Conservation (phyloP, 2,797 vertebrate genomes). For the Chiloscyllium punctatum region DNA sequence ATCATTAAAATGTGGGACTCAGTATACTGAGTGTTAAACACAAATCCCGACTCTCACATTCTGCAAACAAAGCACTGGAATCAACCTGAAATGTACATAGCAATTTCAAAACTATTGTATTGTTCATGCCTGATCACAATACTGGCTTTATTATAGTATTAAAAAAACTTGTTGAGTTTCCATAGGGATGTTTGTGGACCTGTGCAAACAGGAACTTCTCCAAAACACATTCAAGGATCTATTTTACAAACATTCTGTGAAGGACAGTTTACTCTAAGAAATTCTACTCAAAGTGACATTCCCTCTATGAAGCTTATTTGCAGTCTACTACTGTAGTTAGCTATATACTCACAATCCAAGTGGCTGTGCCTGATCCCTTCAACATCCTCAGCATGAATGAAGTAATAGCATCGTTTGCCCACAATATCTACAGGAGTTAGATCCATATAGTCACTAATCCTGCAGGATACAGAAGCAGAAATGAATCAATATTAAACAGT, state of each 20-base stretch:
- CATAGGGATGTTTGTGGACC: too few species aligned
- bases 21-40: neutral
- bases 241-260: neutral
- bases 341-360: slow-evolving; percentile 85
- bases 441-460: slow-evolving; percentile 99
- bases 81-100: neutral
- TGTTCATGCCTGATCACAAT: neutral
- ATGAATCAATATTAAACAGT: neutral
- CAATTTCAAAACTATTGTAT: neutral
- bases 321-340: neutral
- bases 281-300: neutral
- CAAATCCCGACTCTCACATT: neutral
- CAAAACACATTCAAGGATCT: neutral
- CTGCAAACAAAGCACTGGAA: neutral
- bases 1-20: neutral
- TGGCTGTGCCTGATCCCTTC: slow-evolving; percentile 93
- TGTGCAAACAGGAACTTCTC: neutral
- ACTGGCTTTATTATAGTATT: neutral
- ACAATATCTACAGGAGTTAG: slow-evolving; percentile 92
- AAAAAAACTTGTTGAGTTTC: neutral
- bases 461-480: slow-evolving; percentile 48
- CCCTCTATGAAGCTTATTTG: neutral
- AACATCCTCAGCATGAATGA: slow-evolving; percentile 95
- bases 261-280: neutral
- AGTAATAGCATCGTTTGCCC: slow-evolving; percentile 94